Evolutionary conservation across 2,888 invertebrate genomes (phyloP), one percentile per base, ranked within the genome.

Genomic region (Saturnia japonica): DNA sequence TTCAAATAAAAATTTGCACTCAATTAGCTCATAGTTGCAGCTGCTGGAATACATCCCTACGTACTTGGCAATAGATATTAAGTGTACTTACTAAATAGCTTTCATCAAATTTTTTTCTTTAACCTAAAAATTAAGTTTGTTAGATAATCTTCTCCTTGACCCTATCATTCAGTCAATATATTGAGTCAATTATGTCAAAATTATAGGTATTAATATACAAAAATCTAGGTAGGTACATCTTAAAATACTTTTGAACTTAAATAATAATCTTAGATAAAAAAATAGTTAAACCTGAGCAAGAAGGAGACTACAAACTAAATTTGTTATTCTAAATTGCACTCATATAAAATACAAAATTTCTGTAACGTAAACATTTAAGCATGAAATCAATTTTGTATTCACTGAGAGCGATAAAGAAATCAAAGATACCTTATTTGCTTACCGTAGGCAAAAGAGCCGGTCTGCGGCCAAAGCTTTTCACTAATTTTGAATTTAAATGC

Each of bases 401-500:
- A 89, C 90, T 90, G 86, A 84, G 88, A 87, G 80, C 76, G 83
- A 85, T 83, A 84, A 79, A 77, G 83, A 87, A 87, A 86, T 86
- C 84, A 83, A 82, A 81, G 81, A 82, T 85, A 54, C 22, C 54
- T 54, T 78, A 84, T 82, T 88, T 88, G 87, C 90, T 88, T 86
- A 88, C 91, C 88, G 88, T 82, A 78, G 80, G 79, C 76, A 83
- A 89, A 91, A 54, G 89, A 84, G 81, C 86, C 85, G 82, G 86
- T 86, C 82, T 88, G 89, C 82, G 88, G 86, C 87, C 82, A 86
- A 86, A 86, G 88, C 88, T 88, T 89, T 87, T 86, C 88, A 89
- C 92, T 93, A 93, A 93, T 93, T 93, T 91, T 89, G 90, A 92
- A 93, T 93, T 93, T 93, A 93, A 93, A 93, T 93, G 93, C 93